phyloP scores from a whole-genome alignment of 2,113 vertebrate genomes.

The Capreolus pygargus region DNA sequence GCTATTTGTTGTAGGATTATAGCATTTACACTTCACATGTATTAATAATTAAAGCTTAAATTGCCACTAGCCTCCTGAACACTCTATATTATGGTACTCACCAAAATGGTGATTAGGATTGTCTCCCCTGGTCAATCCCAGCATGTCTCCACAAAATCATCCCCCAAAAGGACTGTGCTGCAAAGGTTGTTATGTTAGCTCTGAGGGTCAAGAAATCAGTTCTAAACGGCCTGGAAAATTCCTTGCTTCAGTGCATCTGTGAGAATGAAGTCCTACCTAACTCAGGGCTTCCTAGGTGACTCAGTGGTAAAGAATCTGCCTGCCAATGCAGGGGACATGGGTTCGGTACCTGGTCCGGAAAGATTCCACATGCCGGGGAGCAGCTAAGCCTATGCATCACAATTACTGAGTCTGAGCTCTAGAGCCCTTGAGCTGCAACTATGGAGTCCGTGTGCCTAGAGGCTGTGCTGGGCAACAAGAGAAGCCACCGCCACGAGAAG shows the following conservation, averaged over 20 bases:
- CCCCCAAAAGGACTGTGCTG: not conserved
- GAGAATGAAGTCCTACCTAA: not conserved
- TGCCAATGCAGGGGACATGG: not conserved
- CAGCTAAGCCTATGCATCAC: not conserved
- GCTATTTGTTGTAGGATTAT: not conserved
- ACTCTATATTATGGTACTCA: not conserved
- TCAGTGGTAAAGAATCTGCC: not conserved
- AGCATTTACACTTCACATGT: not conserved
- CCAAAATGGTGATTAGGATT: not conserved
- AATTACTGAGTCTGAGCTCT: not conserved
- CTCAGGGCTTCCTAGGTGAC: not conserved
- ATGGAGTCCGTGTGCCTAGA: not conserved
- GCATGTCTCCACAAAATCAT: not conserved
- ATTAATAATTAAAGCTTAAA: not conserved
- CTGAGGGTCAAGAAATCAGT: not conserved
- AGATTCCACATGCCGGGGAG: not conserved
- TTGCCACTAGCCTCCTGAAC: not conserved
- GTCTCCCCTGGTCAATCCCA: not conserved
- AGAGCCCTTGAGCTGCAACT: not conserved
- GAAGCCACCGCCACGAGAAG: accelerated
- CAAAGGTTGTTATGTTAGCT: not conserved
- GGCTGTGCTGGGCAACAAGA: not conserved
- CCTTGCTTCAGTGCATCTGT: not conserved
- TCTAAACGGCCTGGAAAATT: not conserved
- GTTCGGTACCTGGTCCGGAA: not conserved